Conservation (phyloP, 2,113 vertebrate genomes). For the Sorex araneus region DNA sequence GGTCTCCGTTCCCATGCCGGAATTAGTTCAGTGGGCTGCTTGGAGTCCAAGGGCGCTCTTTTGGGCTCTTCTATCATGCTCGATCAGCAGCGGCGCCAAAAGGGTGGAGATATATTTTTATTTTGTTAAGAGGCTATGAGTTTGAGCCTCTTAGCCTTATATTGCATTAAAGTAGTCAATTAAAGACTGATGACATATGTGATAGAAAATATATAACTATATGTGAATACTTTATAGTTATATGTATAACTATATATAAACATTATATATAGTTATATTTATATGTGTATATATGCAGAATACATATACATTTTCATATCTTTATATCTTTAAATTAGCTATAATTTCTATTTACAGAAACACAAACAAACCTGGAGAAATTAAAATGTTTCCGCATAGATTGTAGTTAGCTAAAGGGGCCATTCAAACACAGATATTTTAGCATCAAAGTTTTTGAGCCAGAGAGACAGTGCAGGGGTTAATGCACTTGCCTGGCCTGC, state of each 20-base stretch:
- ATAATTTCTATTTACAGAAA: constrained; percentile 1
- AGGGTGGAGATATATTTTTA: neutral
- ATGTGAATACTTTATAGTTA: neutral
- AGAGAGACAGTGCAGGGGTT: neutral
- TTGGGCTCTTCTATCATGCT: too few species aligned
- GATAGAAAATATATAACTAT: neutral
- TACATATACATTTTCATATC: neutral
- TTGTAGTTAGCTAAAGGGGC: neutral
- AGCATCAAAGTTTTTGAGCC: neutral
- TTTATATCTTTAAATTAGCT: neutral
- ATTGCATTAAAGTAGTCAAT: neutral
- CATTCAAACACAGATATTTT: neutral
- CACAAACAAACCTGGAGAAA: neutral
- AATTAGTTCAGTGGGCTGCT: too few species aligned
- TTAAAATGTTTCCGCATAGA: neutral
- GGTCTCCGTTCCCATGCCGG: too few species aligned
- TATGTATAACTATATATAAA: neutral
- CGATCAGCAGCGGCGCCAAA: too few species aligned
- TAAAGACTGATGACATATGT: neutral
- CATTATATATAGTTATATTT: neutral
- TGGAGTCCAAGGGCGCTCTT: too few species aligned
- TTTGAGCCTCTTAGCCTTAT: neutral
- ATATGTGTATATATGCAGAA: neutral
- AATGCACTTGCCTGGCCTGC: neutral
- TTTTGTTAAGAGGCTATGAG: neutral